Evolutionary conservation across 2,797 vertebrate genomes (phyloP).

Genomic region (Hylomyscus alleni): DNA sequence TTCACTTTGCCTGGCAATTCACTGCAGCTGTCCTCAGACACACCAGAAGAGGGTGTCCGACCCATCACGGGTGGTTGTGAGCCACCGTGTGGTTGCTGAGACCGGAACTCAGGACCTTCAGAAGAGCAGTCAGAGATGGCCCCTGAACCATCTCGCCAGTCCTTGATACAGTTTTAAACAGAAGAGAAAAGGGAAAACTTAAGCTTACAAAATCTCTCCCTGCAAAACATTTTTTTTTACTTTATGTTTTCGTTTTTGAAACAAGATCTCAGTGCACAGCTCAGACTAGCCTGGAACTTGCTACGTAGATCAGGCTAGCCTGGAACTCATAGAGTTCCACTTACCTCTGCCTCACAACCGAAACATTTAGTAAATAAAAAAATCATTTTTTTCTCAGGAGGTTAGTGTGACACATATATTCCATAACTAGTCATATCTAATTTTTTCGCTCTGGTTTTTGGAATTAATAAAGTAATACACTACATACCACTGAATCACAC

Average conservation of each 20-base stretch:
- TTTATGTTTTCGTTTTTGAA: not conserved
- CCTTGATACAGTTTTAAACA: not conserved
- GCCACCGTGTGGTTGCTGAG: too few relatives aligned
- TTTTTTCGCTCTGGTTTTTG: not conserved
- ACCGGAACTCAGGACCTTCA: too few relatives aligned
- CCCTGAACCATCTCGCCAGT: too few relatives aligned
- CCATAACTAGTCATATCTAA: not conserved
- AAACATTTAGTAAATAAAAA: not conserved
- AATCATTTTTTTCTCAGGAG: not conserved
- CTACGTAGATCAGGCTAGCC: not conserved
- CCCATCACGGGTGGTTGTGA: too few relatives aligned
- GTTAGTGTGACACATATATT: not conserved
- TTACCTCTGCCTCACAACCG: not conserved
- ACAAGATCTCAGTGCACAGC: not conserved
- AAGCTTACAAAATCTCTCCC: not conserved
- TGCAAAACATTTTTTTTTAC: not conserved
- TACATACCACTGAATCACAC: not conserved
- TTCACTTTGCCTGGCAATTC: too few relatives aligned
- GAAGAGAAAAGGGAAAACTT: not conserved
- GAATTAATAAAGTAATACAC: slow-evolving; percentile 5
- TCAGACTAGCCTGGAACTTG: not conserved
- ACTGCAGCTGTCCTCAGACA: too few relatives aligned
- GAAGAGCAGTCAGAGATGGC: too few relatives aligned
- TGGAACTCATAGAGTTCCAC: not conserved
- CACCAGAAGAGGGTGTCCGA: too few relatives aligned